These are phyloP conservation scores for Albula goreensis DNA, from an alignment of 2,113 vertebrate genomes.

Conservation along the genomic window DNA sequence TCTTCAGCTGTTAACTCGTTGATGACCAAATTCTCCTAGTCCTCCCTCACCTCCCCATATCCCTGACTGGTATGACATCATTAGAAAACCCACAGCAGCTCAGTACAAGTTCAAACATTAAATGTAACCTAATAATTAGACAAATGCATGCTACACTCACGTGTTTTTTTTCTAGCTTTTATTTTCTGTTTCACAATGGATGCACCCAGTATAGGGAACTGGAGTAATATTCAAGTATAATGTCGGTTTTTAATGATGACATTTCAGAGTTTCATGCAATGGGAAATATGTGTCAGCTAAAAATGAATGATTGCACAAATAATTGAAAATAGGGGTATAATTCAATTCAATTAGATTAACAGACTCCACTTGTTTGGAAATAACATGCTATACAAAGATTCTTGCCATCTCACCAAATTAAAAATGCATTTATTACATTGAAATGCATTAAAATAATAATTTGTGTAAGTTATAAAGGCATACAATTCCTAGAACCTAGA, in stretches of 20 bases:
- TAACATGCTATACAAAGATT: not conserved
- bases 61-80: not conserved
- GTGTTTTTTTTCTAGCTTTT: not conserved
- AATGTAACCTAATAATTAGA: not conserved
- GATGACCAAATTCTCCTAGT: not conserved
- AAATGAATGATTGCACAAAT: not conserved
- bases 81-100: too few relatives aligned
- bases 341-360: not conserved
- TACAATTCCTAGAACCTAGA: too few relatives aligned
- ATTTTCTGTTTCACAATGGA: not conserved
- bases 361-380: not conserved
- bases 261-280: not conserved
- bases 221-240: not conserved
- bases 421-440: too few relatives aligned
- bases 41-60: not conserved
- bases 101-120: not conserved
- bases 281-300: not conserved
- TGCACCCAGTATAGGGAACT: not conserved
- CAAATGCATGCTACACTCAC: not conserved
- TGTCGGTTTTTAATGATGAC: not conserved
- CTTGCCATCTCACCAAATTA: too few relatives aligned
- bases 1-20: slow-evolving; percentile 21
- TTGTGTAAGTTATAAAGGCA: too few relatives aligned
- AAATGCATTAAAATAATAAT: too few relatives aligned
- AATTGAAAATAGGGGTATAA: not conserved